A percentile compares a stretch with the other conserved stretches of the same genome.
phyloP scores from a whole-genome alignment of 2,888 invertebrate genomes.

The Apamea monoglypha region DNA sequence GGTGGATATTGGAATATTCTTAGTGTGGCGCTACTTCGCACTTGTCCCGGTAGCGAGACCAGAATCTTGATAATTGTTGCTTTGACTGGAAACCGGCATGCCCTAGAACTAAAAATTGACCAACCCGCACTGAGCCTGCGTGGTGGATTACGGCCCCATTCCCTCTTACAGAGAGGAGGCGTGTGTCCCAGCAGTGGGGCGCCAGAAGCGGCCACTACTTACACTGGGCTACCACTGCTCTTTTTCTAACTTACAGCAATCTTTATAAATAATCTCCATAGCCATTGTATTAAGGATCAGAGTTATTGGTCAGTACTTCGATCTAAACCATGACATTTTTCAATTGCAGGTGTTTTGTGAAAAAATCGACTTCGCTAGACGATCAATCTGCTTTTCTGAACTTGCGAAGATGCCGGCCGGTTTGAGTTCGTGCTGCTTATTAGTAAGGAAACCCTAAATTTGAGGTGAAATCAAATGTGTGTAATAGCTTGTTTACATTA shows the following conservation, averaged over 20 bases:
- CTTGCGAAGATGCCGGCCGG: slow-evolving; percentile 94
- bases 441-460: slow-evolving; percentile 88
- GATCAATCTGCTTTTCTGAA: slow-evolving; percentile 95
- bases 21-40: too few species aligned
- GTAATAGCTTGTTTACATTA: slow-evolving; percentile 40
- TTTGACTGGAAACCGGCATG: too few species aligned
- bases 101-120: too few species aligned
- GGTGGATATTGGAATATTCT: background rate
- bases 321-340: slow-evolving; percentile 3
- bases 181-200: too few species aligned
- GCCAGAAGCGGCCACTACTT: background rate
- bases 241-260: background rate
- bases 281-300: background rate
- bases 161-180: too few species aligned
- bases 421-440: slow-evolving; percentile 94
- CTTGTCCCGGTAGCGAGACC: too few species aligned
- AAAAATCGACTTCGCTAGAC: slow-evolving; percentile 95
- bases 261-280: background rate
- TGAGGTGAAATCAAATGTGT: slow-evolving; percentile 7
- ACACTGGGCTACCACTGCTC: background rate
- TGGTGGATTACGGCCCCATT: too few species aligned
- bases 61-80: too few species aligned
- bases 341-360: slow-evolving; percentile 94
- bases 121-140: too few species aligned
- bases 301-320: background rate